Conservation (phyloP, 2,113 vertebrate genomes). For the Onychorhynchus coronatus region DNA sequence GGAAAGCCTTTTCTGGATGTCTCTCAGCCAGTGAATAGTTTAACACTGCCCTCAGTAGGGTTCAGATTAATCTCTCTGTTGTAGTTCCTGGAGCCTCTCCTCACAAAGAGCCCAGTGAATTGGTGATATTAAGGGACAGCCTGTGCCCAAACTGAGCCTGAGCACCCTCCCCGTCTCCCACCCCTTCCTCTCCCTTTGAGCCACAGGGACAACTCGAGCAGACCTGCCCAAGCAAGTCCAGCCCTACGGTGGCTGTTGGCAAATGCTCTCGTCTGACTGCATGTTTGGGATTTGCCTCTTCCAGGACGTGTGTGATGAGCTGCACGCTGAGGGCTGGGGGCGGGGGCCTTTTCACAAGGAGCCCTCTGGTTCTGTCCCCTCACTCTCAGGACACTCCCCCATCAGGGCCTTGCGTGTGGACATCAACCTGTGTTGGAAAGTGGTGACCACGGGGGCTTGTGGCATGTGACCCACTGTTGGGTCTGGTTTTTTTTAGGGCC, state of each 20-base stretch:
- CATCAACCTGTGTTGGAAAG: not conserved
- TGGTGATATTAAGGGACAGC: too few species aligned
- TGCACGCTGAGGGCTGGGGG: not conserved
- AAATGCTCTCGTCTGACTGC: not conserved
- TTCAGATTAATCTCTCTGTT: not conserved
- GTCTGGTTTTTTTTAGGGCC: not conserved
- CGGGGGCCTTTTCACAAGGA: not conserved
- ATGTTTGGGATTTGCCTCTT: not conserved
- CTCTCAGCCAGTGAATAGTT: not conserved
- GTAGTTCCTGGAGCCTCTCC: not conserved
- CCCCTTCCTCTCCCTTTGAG: not conserved
- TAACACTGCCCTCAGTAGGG: not conserved
- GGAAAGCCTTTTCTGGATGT: fast-evolving
- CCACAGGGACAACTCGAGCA: not conserved
- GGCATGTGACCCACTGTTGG: not conserved
- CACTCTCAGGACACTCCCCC: not conserved
- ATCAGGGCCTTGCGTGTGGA: fast-evolving
- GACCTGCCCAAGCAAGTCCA: not conserved
- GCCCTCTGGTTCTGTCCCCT: not conserved
- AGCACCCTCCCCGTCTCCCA: not conserved
- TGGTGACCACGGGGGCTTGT: not conserved
- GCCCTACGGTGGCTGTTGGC: fast-evolving
- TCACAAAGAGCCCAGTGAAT: not conserved
- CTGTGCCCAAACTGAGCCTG: fast-evolving
- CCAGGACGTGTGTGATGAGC: fast-evolving